Conservation (phyloP, 2,797 vertebrate genomes). For the Pristis pectinata region DNA sequence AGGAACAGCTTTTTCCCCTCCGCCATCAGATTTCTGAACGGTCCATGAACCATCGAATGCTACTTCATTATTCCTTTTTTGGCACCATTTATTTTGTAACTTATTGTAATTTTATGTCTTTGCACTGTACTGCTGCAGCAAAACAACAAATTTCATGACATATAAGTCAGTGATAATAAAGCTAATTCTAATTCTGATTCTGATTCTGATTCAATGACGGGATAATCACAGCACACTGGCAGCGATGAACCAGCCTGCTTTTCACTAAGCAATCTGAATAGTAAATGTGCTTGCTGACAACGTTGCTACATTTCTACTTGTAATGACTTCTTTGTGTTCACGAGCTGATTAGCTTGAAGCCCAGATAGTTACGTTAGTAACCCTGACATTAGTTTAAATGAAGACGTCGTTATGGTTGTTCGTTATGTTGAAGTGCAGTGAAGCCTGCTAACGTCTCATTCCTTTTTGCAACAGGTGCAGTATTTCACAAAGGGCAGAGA, state of each 20-base stretch:
- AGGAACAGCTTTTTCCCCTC: too few relatives aligned
- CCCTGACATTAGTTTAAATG: neutral
- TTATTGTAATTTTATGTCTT: too few relatives aligned
- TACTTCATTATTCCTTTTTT: too few relatives aligned
- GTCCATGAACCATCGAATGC: too few relatives aligned
- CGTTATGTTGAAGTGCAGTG: neutral
- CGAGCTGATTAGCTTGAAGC: too few relatives aligned
- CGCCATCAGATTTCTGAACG: too few relatives aligned
- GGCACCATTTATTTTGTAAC: too few relatives aligned
- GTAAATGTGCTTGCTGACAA: neutral
- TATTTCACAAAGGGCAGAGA: slow-evolving; percentile 18
- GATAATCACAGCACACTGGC: neutral
- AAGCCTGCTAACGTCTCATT: neutral
- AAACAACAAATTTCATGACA: too few relatives aligned
- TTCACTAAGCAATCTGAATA: neutral
- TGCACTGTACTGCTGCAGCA: too few relatives aligned
- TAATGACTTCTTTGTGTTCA: neutral
- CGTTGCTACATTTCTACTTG: neutral
- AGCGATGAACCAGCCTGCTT: neutral
- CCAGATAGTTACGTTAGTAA: neutral
- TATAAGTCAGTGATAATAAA: too few relatives aligned
- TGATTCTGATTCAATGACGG: too few relatives aligned
- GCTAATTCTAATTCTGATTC: too few relatives aligned
- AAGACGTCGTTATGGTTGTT: neutral
- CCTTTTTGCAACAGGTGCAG: neutral